Evolutionary conservation across 2,113 vertebrate species (phyloP).

Genomic region (Bubo bubo): DNA sequence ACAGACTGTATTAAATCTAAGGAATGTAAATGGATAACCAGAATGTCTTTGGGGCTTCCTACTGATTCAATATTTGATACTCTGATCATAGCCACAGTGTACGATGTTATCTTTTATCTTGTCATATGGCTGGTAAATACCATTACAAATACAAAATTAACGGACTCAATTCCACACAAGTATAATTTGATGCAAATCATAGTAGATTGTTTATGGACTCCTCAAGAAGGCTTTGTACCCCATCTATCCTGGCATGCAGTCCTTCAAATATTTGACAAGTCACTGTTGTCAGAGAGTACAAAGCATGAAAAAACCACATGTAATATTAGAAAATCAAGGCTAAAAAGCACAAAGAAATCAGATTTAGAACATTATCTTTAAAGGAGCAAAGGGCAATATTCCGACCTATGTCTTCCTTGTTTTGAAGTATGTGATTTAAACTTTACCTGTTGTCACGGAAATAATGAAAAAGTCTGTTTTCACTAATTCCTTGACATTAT

Average conservation of each 20-base stretch:
- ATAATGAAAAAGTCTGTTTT: background rate
- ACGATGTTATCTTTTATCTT: background rate
- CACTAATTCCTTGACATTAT: background rate
- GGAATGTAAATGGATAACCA: background rate
- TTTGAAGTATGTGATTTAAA: background rate
- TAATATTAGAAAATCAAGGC: background rate
- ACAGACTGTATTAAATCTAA: slow-evolving; percentile 10
- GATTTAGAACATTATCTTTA: background rate
- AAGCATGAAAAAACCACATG: background rate
- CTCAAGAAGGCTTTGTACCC: background rate
- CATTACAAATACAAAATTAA: slow-evolving; percentile 16
- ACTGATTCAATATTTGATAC: slow-evolving; percentile 40
- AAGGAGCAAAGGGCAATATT: background rate
- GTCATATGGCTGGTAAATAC: background rate
- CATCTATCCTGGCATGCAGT: background rate
- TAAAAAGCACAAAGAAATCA: background rate
- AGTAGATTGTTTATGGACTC: background rate
- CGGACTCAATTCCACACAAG: background rate
- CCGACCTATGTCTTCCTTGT: background rate
- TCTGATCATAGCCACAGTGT: background rate
- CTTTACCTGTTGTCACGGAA: background rate
- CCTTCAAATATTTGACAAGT: background rate
- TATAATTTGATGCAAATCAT: background rate
- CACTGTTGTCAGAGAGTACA: background rate
- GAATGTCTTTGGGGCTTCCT: slow-evolving; percentile 14